Base-by-base conservation (phyloP, 2,113 vertebrate species). In the Puntigrus tetrazona region DNA sequence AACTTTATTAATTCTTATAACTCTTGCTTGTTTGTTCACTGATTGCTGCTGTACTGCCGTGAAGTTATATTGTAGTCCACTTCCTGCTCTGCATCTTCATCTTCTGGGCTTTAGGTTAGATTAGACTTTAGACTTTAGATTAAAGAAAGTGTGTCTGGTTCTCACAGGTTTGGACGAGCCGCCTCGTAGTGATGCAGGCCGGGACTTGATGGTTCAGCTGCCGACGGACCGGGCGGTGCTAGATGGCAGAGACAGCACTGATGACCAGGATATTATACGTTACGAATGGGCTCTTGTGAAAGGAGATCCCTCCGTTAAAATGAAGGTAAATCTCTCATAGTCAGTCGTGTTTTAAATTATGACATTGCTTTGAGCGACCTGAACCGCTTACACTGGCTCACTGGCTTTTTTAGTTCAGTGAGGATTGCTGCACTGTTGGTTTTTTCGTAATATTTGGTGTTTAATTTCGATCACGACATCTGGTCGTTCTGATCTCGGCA, bases 181-280 rank as follows among this genome's bases (percentile, higher is more conserved):
- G 63, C 98, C 98, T 0, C 94, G 89, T 78, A 95, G 96, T 82
- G 95, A 96, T 41, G 97, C 97, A 0, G 97, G 98, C 3, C 94
- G 96, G 86, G 97, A 99, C 41, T 87, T 98, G 85, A 93, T 97
- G 87, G 94, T 98, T 89, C 96, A 96, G 90, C 94, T 98, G 13
- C 98, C 98, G 57, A 94, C 96, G 0, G 96, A 99, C 78, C 96
- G 94, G 94, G 95, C 97, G 11, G 91, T 96, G 43, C 91, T 99
- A 88, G 97, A 99, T 1, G 97, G 97, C 31, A 94, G 97, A 7
- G 95, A 96, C 88, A 99, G 97, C 57, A 94, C 95, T 5, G 98
- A 99, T 83, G 98, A 99, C 92, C 95, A 88, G 0, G 91, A 92
- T 18, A 97, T 99, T 36, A 61, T 87, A 87, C 95, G 85, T 85